Percentiles rank a stretch among this genome's conserved stretches.
Conservation (phyloP, 1,140 invertebrate species). For the Drosophila lacertosa region DNA sequence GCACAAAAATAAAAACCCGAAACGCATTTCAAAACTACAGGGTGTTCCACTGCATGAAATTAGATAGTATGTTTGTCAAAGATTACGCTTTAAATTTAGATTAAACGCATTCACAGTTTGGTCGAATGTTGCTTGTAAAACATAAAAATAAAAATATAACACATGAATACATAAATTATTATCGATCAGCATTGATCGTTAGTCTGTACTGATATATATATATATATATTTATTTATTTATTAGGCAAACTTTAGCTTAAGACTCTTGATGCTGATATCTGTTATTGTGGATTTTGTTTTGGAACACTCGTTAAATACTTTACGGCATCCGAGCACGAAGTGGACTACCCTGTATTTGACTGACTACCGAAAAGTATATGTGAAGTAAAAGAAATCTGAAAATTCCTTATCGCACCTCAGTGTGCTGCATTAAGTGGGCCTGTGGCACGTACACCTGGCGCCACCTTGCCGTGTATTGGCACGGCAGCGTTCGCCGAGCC, state of each 20-base stretch:
- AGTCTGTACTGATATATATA: too few species aligned
- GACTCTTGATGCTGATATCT: too few species aligned
- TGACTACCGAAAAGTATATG: slow-evolving; percentile 46
- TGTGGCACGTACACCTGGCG: slow-evolving; percentile 67
- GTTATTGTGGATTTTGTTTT: too few species aligned
- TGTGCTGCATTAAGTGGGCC: slow-evolving; percentile 76
- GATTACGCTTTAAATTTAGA: too few species aligned
- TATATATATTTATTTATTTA: too few species aligned
- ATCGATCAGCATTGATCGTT: too few species aligned
- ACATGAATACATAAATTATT: too few species aligned
- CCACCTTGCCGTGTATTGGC: slow-evolving; percentile 11
- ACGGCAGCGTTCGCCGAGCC: background rate
- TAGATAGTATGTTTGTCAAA: background rate
- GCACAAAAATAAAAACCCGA: slow-evolving; percentile 44
- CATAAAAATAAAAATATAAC: too few species aligned
- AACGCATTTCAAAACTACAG: slow-evolving; percentile 35
- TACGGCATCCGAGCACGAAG: background rate
- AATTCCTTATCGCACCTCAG: slow-evolving; percentile 80
- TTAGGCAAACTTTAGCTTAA: too few species aligned
- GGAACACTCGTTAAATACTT: background rate
- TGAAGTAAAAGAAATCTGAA: slow-evolving; percentile 71
- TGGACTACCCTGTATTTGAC: slow-evolving; percentile 51
- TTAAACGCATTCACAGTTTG: too few species aligned
- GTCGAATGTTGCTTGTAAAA: too few species aligned
- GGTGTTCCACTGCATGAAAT: slow-evolving; percentile 8